Conservation (phyloP, 2,797 vertebrate species). For the Hypotaenidia okinawae region DNA sequence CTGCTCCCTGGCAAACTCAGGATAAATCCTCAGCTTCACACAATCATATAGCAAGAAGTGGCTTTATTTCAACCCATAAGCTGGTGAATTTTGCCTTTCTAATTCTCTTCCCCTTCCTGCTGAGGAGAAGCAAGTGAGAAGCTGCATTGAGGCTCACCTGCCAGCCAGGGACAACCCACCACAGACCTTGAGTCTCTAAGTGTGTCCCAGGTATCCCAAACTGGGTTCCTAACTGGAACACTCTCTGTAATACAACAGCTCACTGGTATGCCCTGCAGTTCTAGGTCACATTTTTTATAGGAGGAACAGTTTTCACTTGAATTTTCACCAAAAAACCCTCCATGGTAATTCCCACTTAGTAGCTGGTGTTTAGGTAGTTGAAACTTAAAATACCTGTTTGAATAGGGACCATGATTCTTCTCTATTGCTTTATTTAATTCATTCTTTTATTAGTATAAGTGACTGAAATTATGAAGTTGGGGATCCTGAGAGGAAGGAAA, state of each 20-base stretch:
- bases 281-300: neutral
- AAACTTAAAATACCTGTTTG: neutral
- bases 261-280: accelerated
- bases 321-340: neutral
- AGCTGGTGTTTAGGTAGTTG: neutral
- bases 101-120: accelerated
- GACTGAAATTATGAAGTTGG: neutral
- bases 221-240: accelerated
- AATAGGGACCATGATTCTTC: neutral
- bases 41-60: no score
- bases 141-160: neutral
- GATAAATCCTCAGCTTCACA: no score
- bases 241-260: neutral
- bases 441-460: neutral
- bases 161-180: neutral
- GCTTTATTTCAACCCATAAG: neutral
- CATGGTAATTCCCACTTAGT: neutral
- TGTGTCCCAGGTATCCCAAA: neutral
- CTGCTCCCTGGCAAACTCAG: no score
- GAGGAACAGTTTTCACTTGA: neutral
- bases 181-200: neutral
- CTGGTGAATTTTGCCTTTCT: neutral
- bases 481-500: neutral
- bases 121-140: accelerated
- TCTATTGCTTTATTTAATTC: neutral